Conservation (phyloP, 30 jellyfish, hydroid and myxozoan species). For the Nemopilema nomurai region DNA sequence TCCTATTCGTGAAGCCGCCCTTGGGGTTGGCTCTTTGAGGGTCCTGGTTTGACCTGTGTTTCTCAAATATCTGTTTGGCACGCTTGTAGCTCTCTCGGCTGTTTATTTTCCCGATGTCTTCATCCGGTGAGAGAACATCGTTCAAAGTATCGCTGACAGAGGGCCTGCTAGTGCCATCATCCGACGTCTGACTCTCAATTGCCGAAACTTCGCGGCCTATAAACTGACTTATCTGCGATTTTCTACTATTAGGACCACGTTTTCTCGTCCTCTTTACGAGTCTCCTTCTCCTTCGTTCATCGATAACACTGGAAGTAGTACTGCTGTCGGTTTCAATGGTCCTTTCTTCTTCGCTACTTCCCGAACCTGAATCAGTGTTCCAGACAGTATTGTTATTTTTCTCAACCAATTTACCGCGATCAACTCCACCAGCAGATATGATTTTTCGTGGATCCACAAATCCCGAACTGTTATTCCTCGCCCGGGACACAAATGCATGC, state of each 20-base stretch:
- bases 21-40: slow-evolving; percentile 29
- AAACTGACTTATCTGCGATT: slow-evolving; percentile 65
- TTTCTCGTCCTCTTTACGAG: slow-evolving; percentile 69
- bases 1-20: slow-evolving; percentile 5
- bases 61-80: slow-evolving; percentile 73
- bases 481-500: slow-evolving; percentile 28
- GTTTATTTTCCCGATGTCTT: slow-evolving; percentile 32
- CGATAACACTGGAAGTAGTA: slow-evolving; percentile 72
- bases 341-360: slow-evolving; percentile 74
- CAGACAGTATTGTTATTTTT: slow-evolving; percentile 78
- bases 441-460: slow-evolving; percentile 38
- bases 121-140: slow-evolving; percentile 66
- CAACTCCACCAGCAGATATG: slow-evolving; percentile 22
- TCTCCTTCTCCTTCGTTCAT: slow-evolving; percentile 79
- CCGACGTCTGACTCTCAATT: slow-evolving; percentile 56
- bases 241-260: slow-evolving; percentile 60
- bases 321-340: slow-evolving; percentile 77
- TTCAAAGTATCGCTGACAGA: slow-evolving; percentile 55
- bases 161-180: slow-evolving; percentile 74
- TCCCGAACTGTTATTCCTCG: slow-evolving; percentile 45
- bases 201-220: slow-evolving; percentile 68
- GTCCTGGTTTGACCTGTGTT: slow-evolving; percentile 26
- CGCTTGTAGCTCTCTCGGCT: slow-evolving; percentile 65
- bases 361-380: slow-evolving; percentile 74
- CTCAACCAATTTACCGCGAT: slow-evolving; percentile 57